Evolutionary conservation across 1,140 invertebrate species (phyloP).

Genomic region (Bombyx mori): ASM3026992v2 NC_085133.1:11070501-11071000

Average conservation of each 20-base stretch:
- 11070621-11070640: constrained; percentile 13
- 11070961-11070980: too few species aligned
- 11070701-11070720: constrained; percentile 20
- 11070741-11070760: constrained; percentile 4
- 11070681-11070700: constrained; percentile 9
- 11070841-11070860: background rate
- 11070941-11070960: too few species aligned
- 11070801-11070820: background rate
- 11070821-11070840: background rate
- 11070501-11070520: too few species aligned
- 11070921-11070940: too few species aligned
- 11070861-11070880: background rate
- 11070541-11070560: too few species aligned
- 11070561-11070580: too few species aligned
- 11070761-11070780: background rate
- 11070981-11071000: too few species aligned
- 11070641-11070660: constrained; percentile 7
- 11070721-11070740: constrained; percentile 13
- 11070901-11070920: too few species aligned
- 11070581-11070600: constrained; percentile 21
- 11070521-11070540: too few species aligned
- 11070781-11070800: constrained; percentile 7
- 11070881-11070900: too few species aligned
- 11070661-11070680: constrained; percentile 16
- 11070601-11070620: constrained; percentile 11